Percentiles rank a stretch among this genome's conserved stretches.
These are phyloP conservation scores for Choreutis nemorana DNA, from an alignment of 2,888 invertebrate genomes.

Conservation along the genomic window DNA sequence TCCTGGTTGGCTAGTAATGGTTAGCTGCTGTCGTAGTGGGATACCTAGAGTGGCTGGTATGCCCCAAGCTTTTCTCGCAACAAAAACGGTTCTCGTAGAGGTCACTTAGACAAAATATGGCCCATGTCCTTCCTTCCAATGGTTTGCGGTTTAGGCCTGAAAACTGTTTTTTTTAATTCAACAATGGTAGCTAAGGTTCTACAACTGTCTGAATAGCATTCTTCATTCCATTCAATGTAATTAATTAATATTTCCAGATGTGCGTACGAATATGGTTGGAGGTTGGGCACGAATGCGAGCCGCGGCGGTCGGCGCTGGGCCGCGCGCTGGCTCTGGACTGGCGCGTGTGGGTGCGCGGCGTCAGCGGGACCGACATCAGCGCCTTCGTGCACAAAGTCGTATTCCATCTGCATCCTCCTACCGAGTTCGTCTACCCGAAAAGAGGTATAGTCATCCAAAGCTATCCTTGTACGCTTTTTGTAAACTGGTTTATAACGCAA, in stretches of 20 bases:
- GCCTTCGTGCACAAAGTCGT: constrained; percentile 57
- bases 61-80: too few species aligned
- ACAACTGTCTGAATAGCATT: too few species aligned
- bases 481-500: constrained; percentile 1
- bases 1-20: too few species aligned
- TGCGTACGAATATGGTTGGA: constrained; percentile 60
- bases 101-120: too few species aligned
- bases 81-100: too few species aligned
- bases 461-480: background rate
- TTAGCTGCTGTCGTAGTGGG: too few species aligned
- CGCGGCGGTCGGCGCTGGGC: constrained; percentile 40
- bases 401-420: constrained; percentile 45
- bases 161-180: too few species aligned
- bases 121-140: too few species aligned
- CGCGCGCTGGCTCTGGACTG: constrained; percentile 52
- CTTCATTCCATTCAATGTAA: too few species aligned
- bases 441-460: constrained; percentile 34
- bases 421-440: constrained; percentile 54
- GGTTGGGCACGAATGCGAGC: constrained; percentile 55
- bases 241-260: constrained; percentile 35
- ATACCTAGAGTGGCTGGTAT: too few species aligned
- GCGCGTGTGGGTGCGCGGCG: constrained; percentile 56
- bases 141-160: too few species aligned
- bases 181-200: too few species aligned
- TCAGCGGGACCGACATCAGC: constrained; percentile 48